Percentiles rank a stretch among this genome's conserved stretches.
Conservation (phyloP, 2,888 invertebrate genomes). For the Andrena dorsata region DNA sequence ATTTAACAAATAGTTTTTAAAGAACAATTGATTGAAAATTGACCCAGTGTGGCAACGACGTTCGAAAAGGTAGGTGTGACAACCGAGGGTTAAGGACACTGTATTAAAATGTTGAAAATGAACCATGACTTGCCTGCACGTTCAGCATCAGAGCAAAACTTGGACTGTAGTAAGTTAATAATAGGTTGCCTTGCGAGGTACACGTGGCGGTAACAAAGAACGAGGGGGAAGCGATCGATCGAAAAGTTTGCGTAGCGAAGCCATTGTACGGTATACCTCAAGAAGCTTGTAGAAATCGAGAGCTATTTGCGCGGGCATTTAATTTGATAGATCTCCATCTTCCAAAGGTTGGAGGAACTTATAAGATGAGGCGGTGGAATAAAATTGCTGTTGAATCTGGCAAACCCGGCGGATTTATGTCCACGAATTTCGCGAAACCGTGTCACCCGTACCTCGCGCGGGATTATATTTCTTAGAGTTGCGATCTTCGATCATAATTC, state of each 20-base stretch:
- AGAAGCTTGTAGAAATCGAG: constrained; percentile 4
- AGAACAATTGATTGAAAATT: too few species aligned
- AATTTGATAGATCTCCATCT: constrained; percentile 20
- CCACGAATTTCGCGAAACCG: constrained; percentile 8
- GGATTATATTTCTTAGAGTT: constrained; percentile 28
- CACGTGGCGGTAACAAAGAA: constrained; percentile 53
- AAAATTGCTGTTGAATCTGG: background rate
- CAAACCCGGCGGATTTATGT: constrained; percentile 15
- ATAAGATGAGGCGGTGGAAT: background rate
- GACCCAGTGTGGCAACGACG: too few species aligned
- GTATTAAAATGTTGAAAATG: background rate
- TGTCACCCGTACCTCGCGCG: constrained; percentile 15
- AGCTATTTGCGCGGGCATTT: constrained; percentile 1
- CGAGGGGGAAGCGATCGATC: constrained; percentile 34
- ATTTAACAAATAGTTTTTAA: too few species aligned
- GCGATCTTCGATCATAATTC: constrained; percentile 33
- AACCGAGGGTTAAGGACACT: too few species aligned
- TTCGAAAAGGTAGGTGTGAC: too few species aligned
- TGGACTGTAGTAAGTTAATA: constrained; percentile 48
- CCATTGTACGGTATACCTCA: background rate
- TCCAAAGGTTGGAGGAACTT: background rate
- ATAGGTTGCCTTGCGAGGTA: constrained; percentile 41
- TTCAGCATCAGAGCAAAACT: constrained; percentile 15
- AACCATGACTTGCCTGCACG: constrained; percentile 6
- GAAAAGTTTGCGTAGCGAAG: constrained; percentile 8